phyloP scores from a whole-genome alignment of 2,888 invertebrate genomes.

The Eristalis pertinax region DNA sequence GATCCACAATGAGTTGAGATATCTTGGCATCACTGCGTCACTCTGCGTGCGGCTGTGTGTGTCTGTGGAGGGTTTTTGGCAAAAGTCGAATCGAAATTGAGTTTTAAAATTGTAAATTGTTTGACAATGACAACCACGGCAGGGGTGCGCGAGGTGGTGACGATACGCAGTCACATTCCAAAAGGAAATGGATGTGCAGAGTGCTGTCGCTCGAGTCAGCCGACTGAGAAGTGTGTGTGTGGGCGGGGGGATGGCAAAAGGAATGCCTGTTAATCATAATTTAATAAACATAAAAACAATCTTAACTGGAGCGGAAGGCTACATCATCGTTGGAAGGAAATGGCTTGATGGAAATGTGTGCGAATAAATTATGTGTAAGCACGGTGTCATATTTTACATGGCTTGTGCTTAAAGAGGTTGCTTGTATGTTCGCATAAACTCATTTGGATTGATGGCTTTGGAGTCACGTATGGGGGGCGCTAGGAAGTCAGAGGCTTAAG shows the following conservation, averaged over 20 bases:
- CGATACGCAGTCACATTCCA: not conserved
- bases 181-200: constrained; percentile 1
- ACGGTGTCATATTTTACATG: constrained; percentile 30
- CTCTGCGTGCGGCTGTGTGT: not conserved
- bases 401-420: not conserved
- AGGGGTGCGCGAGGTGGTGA: not conserved
- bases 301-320: constrained; percentile 55
- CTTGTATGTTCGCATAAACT: not conserved
- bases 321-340: not conserved
- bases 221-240: not conserved
- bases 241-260: not conserved
- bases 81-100: constrained; percentile 47
- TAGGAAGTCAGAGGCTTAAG: not conserved
- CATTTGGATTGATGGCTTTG: not conserved
- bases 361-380: constrained; percentile 43
- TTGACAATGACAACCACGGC: constrained; percentile 11
- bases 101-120: constrained; percentile 32
- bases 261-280: constrained; percentile 45
- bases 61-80: not conserved
- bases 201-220: constrained; percentile 10
- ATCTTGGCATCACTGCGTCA: constrained; percentile 3
- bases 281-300: constrained; percentile 57
- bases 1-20: constrained; percentile 39
- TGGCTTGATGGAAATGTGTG: constrained; percentile 35
- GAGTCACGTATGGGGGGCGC: not conserved